Base-by-base conservation (phyloP, 2,113 vertebrate species). In the Centropristis striata region DNA sequence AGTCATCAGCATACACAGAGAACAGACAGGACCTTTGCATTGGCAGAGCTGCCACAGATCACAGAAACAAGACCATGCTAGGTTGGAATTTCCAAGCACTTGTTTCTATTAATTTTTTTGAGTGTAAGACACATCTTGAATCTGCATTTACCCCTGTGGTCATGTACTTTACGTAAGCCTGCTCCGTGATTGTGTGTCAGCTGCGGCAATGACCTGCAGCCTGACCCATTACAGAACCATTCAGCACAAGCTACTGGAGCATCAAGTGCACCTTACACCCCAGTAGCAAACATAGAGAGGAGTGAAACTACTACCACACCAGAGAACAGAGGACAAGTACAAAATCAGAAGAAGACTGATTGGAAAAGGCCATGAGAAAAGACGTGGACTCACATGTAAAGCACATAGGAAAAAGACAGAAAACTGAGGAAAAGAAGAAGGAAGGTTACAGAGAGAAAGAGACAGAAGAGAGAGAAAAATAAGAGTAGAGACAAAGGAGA, bases 11-110 rank as follows among this genome's bases (percentile, higher is more conserved):
- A 68, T 78, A 91, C 77, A 89, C 81, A 85, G 84, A 80, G n/a
- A 86, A 87, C 83, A 90, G n/a, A 85, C 79, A 21, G 51, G 51
- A 73, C 69, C 64, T 75, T 84, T 80, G 67, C 23, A 67, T 51
- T 69, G 74, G 78, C 71, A 84, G 63, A 91, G 90, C 85, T 91
- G 90, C 64, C 86, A 86, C 86, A 92, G 73, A 89, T 91, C 86
- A 82, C 88, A 86, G 80, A 75, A 71, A 73, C 50, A 13, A 61
- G 54, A 67, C 74, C 7, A 2, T 16, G 32, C 54, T 23, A 7
- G 36, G 23, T 8, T n/a, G 4, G 55, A 72, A 55, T 67, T 76
- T 46, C 2, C 32, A 61, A 59, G 8, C 12, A 0, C 7, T 50
- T 65, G 5, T 53, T 20, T 37, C 0, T 16, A 32, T n/a, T 32